A percentile compares a stretch with the other conserved stretches of the same genome.
These are phyloP conservation scores for Zoanthus sansibaricus DNA, from an alignment of 92 coral and sea anemone species.

Conservation along the genomic window DNA sequence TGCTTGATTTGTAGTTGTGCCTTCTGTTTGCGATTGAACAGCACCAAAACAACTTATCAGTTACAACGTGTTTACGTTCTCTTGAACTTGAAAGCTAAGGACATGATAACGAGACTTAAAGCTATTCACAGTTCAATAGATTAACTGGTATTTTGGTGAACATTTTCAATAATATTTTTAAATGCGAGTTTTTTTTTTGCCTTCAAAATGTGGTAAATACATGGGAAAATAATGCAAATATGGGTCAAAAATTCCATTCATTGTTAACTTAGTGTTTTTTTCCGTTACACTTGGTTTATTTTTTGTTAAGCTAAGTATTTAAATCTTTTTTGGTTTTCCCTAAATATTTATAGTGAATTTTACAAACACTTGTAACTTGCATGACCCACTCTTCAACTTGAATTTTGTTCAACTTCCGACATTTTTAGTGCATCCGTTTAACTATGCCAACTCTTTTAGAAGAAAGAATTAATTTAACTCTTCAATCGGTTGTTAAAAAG, in stretches of 20 bases:
- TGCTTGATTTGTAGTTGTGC: not conserved
- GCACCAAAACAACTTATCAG: not conserved
- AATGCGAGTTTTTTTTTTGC: too few species aligned
- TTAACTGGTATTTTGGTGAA: not conserved
- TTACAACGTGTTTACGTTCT: not conserved
- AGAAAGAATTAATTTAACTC: not conserved
- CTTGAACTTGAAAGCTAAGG: conserved; percentile 12
- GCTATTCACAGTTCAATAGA: not conserved
- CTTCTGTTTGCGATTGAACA: not conserved
- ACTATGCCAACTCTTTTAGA: not conserved
- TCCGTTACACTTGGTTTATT: too few species aligned
- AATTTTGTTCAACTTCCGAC: conserved; percentile 16
- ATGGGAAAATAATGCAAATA: too few species aligned
- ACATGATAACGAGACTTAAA: conserved; percentile 5
- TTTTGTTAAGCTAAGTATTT: too few species aligned
- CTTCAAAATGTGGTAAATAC: too few species aligned
- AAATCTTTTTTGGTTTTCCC: not conserved
- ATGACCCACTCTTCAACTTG: not conserved
- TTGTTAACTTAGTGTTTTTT: too few species aligned
- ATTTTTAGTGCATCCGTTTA: conserved; percentile 6
- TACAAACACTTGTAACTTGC: not conserved
- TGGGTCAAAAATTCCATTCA: too few species aligned
- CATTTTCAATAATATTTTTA: conserved; percentile 1
- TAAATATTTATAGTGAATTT: not conserved
- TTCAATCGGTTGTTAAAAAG: conserved; percentile 1